Evolutionary conservation across 2,113 vertebrate species (phyloP).

Genomic region (Paraplagusia blochii): DNA sequence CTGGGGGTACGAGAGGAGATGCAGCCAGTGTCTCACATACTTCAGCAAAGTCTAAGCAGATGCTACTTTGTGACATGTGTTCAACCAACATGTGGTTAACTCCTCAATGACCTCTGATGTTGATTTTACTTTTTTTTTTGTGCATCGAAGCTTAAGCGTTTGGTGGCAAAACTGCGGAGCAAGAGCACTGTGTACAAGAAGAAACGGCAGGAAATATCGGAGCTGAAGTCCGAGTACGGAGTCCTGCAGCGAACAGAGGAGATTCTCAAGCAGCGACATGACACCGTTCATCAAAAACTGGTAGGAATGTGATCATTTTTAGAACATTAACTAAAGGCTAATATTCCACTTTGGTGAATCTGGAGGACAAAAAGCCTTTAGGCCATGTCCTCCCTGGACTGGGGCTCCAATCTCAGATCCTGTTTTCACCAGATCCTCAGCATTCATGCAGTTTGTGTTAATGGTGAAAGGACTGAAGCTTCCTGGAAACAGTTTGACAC

Average conservation of each 20-base stretch:
- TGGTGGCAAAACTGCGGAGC: conserved; percentile 87
- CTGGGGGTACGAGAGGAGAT: too few species aligned
- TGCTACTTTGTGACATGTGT: too few species aligned
- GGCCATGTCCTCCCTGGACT: neutral
- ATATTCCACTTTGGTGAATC: too few species aligned
- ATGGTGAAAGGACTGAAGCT: conserved; percentile 60
- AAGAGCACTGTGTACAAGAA: conserved; percentile 89
- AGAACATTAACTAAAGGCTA: neutral
- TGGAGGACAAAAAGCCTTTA: too few species aligned
- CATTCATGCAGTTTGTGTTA: conserved; percentile 44
- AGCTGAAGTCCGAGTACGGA: conserved; percentile 85
- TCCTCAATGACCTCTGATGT: neutral
- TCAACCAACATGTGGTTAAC: too few species aligned
- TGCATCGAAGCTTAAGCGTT: conserved; percentile 84
- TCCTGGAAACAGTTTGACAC: conserved; percentile 76
- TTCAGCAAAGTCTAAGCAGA: too few species aligned
- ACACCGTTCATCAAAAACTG: conserved; percentile 85
- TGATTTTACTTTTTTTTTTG: conserved; percentile 1
- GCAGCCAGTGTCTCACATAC: too few species aligned
- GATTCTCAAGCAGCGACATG: conserved; percentile 83
- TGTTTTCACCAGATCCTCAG: conserved; percentile 39
- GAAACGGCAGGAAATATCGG: conserved; percentile 85
- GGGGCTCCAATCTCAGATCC: conserved; percentile 14
- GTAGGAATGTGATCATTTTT: conserved; percentile 67
- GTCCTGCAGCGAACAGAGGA: conserved; percentile 93